Percentiles rank a stretch among this genome's conserved stretches.
Conservation (phyloP, 1,140 invertebrate species). For the Acromyrmex heyeri region DNA sequence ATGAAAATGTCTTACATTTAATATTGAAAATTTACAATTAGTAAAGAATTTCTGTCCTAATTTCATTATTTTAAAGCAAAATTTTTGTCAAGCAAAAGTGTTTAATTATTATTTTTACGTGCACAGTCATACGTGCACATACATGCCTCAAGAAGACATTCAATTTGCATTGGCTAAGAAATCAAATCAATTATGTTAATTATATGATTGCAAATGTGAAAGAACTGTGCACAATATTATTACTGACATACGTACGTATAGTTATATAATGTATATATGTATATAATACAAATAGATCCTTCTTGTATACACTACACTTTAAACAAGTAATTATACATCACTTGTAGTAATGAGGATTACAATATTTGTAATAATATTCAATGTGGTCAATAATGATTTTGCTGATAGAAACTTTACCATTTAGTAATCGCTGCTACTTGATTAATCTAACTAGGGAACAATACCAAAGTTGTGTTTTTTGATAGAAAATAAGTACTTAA, state of each 20-base stretch:
- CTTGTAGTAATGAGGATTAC: constrained; percentile 53
- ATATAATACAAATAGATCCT: constrained; percentile 72
- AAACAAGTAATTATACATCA: constrained; percentile 59
- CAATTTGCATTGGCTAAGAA: constrained; percentile 39
- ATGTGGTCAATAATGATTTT: background rate
- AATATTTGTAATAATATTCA: constrained; percentile 9
- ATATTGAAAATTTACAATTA: constrained; percentile 37
- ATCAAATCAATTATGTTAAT: constrained; percentile 59
- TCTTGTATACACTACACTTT: constrained; percentile 22
- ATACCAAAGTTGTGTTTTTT: constrained; percentile 57
- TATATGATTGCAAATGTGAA: constrained; percentile 78
- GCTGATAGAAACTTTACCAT: constrained; percentile 15
- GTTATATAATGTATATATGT: constrained; percentile 41
- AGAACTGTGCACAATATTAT: constrained; percentile 80
- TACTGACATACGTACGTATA: constrained; percentile 52
- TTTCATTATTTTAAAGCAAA: constrained; percentile 5
- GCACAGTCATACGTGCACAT: constrained; percentile 12
- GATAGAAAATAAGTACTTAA: constrained; percentile 65
- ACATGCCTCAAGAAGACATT: background rate
- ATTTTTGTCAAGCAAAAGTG: background rate
- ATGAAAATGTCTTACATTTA: constrained; percentile 12
- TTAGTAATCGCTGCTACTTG: background rate
- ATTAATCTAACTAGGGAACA: background rate
- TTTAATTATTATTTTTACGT: constrained; percentile 32
- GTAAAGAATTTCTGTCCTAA: constrained; percentile 25